phyloP scores from a whole-genome alignment of 2,888 invertebrate genomes.

The Lampropteryx suffumata region DNA sequence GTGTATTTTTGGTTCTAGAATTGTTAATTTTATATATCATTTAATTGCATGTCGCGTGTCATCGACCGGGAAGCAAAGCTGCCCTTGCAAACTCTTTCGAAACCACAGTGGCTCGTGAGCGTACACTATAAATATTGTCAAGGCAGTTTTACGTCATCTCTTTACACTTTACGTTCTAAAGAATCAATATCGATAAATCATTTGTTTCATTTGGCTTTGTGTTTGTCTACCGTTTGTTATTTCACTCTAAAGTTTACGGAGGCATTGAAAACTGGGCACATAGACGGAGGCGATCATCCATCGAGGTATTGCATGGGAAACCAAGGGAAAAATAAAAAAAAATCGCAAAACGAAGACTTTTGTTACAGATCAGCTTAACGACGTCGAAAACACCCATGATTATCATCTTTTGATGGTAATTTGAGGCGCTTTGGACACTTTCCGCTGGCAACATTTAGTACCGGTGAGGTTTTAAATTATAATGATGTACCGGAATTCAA shows the following conservation, averaged over 20 bases:
- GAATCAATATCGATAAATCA: conserved; percentile 39
- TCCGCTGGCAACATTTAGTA: conserved; percentile 73
- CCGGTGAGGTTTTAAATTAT: conserved; percentile 76
- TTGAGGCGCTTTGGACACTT: conserved; percentile 77
- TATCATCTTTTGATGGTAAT: conserved; percentile 83
- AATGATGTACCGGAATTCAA: conserved; percentile 63
- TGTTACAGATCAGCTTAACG: conserved; percentile 82
- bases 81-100: conserved; percentile 48
- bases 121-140: conserved; percentile 7
- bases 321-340: conserved; percentile 58
- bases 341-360: conserved; percentile 80
- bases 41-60: conserved; percentile 54
- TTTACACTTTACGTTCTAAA: conserved; percentile 36
- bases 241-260: conserved; percentile 46
- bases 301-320: conserved; percentile 63
- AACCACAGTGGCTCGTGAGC: conserved; percentile 11
- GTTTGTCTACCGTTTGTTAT: conserved; percentile 46
- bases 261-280: conserved; percentile 51
- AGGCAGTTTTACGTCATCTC: conserved; percentile 32
- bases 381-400: conserved; percentile 83
- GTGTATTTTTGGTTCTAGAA: conserved; percentile 54
- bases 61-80: conserved; percentile 46
- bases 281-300: conserved; percentile 56
- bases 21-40: conserved; percentile 37
- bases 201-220: conserved; percentile 62